These are phyloP conservation scores for Ochropleura plecta DNA, from an alignment of 2,888 invertebrate genomes.

Conservation along the genomic window DNA sequence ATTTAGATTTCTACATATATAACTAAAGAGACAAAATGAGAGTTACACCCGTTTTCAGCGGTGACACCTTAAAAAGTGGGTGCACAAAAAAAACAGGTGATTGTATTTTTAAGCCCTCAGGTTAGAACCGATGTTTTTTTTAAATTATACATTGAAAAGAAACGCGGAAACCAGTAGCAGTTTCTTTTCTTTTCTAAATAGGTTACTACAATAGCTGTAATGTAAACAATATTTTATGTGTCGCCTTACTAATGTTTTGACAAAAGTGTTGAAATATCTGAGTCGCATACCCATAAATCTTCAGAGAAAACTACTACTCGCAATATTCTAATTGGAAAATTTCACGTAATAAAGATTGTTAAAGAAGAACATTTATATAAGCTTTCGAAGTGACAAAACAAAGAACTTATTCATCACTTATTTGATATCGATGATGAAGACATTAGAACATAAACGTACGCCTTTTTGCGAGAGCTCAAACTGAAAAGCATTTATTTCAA, in stretches of 20 bases:
- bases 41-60: not conserved
- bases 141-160: too few species aligned
- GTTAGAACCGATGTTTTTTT: not conserved
- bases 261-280: slow-evolving; percentile 32
- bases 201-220: slow-evolving; percentile 15
- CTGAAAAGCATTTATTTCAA: too few species aligned
- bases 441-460: not conserved
- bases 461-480: not conserved
- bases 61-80: too few species aligned
- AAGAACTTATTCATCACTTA: too few species aligned
- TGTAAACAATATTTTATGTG: slow-evolving; percentile 46
- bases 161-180: slow-evolving; percentile 4
- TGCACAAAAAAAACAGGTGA: not conserved
- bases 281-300: slow-evolving; percentile 6
- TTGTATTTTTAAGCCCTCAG: not conserved
- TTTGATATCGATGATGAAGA: too few species aligned
- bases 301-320: not conserved
- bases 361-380: not conserved
- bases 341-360: not conserved
- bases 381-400: not conserved
- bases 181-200: slow-evolving; percentile 1
- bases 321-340: not conserved
- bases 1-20: too few species aligned
- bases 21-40: too few species aligned
- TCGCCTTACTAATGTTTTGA: slow-evolving; percentile 19